Percentiles rank a stretch among this genome's conserved stretches.
phyloP scores from a whole-genome alignment of 2,113 vertebrate species.

The Bubo blakistoni region DNA sequence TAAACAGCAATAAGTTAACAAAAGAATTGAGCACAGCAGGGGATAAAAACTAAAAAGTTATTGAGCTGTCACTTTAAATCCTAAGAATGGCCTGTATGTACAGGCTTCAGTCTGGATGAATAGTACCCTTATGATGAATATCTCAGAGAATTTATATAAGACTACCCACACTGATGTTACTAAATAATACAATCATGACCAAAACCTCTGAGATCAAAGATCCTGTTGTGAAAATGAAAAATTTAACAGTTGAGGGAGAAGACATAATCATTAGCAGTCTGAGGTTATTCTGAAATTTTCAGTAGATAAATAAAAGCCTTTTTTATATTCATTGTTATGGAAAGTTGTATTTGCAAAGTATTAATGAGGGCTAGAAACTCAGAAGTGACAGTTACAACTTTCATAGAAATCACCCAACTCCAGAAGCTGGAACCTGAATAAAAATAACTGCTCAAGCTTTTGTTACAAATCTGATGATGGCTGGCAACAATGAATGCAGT shows the following conservation, averaged over 20 bases:
- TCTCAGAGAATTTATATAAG: not conserved
- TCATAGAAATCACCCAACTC: not conserved
- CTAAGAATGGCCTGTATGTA: not conserved
- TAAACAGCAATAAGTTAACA: not conserved
- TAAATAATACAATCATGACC: not conserved
- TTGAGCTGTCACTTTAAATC: not conserved
- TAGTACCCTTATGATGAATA: not conserved
- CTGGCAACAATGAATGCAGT: not conserved
- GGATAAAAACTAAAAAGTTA: not conserved
- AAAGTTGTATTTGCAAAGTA: not conserved
- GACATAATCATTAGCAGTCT: not conserved
- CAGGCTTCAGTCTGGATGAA: not conserved
- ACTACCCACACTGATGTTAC: not conserved
- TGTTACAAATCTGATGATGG: not conserved
- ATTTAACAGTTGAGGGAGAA: not conserved
- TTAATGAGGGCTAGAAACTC: not conserved
- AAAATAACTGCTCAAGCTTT: not conserved
- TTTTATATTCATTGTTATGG: not conserved
- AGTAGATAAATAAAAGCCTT: not conserved
- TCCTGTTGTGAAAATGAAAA: not conserved
- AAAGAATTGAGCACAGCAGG: not conserved
- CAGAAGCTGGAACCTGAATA: not conserved
- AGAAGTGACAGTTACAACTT: not conserved
- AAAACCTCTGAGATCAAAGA: not conserved
- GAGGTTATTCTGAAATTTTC: not conserved